Base-by-base conservation (phyloP, 2,888 invertebrate genomes). In the Protodeltote pygarga region DNA sequence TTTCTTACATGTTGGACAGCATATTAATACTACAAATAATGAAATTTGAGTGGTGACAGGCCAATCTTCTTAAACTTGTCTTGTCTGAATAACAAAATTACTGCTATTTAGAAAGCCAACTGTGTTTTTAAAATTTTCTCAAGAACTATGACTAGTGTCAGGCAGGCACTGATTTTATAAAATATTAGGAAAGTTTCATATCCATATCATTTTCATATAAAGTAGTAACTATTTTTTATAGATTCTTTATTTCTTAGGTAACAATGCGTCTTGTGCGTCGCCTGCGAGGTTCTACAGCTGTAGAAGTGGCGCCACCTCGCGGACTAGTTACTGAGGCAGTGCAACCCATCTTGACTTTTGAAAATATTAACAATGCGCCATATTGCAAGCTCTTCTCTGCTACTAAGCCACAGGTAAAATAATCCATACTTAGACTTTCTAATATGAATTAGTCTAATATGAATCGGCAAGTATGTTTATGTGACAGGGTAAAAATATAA, bases 241-340 rank as follows among this genome's bases (percentile, higher is more conserved):
- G 11, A 37, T 19, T 51, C 34, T 6, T 38, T 40, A 17, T 31
- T 16, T 45, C 58, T 6, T 50, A 89, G 92, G 85, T 92, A 31
- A 82, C 84, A 39, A 94, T 99, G 92, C 95, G 95, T 57, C 89
- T 99, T 66, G 98, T 99, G 95, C 95, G 95, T 61, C 94, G 97
- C n/a, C 93, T 95, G 58, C 94, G 95, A 46, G 95, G 95, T 6
- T 92, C 93, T 0, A 79, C 91, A 87, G 77, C 95, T 92, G 96
- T 95, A 87, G 85, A 94, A 93, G 61, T 93, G 87, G 84, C 94
- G 77, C 83, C 95, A 79, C 67, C 80, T 79, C 93, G 81, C 73
- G 95, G 75, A 75, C 88, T 63, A 83, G 85, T 73, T 42, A 94
- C 94, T 2, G 93, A 93, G 2, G 27, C 61, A 0, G 54, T 65